A percentile compares a stretch with the other conserved stretches of the same genome.
Conservation (phyloP, 2,797 vertebrate genomes). For the Luscinia luscinia region DNA sequence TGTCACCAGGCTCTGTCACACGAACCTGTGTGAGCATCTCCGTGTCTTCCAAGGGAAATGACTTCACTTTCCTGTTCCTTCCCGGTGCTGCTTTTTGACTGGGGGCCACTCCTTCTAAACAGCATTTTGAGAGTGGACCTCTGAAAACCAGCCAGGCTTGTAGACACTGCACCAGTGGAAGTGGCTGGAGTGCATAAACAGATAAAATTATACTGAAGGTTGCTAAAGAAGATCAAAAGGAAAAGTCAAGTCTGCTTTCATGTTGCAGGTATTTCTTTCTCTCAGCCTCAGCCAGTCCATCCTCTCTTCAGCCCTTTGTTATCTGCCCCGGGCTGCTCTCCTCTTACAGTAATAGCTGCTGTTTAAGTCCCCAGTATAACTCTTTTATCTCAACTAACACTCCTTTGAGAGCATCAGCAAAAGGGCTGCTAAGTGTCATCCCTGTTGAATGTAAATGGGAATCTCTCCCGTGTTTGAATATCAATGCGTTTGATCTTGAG, state of each 20-base stretch:
- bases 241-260: slow-evolving; percentile 1
- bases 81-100: background rate
- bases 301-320: slow-evolving; percentile 18
- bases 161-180: background rate
- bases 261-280: slow-evolving; percentile 3
- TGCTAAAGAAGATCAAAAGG: slow-evolving; percentile 30
- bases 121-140: background rate
- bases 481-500: slow-evolving; percentile 23
- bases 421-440: slow-evolving; percentile 36
- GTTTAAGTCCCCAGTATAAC: slow-evolving; percentile 12
- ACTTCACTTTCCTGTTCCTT: background rate
- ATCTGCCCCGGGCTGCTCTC: background rate
- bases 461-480: slow-evolving; percentile 38
- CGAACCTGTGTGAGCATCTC: fast-evolving
- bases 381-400: slow-evolving; percentile 51
- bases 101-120: background rate
- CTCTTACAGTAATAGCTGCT: slow-evolving; percentile 43
- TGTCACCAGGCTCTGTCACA: background rate
- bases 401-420: slow-evolving; percentile 42
- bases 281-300: background rate
- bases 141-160: background rate
- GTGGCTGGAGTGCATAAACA: background rate
- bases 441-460: slow-evolving; percentile 37
- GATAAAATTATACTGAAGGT: background rate
- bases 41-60: background rate